Evolutionary conservation across 2,797 vertebrate genomes (phyloP).

Genomic region (Periparus ater): DNA sequence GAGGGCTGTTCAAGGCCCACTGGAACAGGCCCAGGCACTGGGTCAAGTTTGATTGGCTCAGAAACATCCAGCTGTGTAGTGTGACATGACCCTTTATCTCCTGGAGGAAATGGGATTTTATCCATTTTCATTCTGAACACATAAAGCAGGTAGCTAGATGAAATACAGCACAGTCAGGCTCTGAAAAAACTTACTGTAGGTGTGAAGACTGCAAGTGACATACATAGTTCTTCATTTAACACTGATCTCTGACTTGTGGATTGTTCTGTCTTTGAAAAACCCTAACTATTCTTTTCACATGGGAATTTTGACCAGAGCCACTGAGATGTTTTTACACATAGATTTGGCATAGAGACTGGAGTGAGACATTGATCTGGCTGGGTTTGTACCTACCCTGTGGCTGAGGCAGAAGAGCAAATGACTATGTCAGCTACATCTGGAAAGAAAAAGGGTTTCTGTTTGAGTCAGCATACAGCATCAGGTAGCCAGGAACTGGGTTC

Average conservation of each 20-base stretch:
- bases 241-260: not conserved
- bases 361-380: not conserved
- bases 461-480: not conserved
- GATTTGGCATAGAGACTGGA: not conserved
- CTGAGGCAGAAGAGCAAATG: not conserved
- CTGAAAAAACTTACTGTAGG: not conserved
- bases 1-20: not conserved
- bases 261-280: not conserved
- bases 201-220: not conserved
- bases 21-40: not conserved
- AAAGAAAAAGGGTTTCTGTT: conserved; percentile 3
- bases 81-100: not conserved
- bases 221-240: not conserved
- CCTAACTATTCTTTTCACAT: not conserved
- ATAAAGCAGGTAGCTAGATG: not conserved
- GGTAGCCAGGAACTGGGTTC: not conserved
- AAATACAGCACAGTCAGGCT: not conserved
- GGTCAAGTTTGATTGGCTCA: not conserved
- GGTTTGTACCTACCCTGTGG: not conserved
- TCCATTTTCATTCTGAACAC: not conserved
- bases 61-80: not conserved
- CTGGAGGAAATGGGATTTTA: not conserved
- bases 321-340: not conserved
- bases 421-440: not conserved
- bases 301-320: not conserved